Conservation (phyloP, 2,888 invertebrate genomes). For the Cheilosia grossa region DNA sequence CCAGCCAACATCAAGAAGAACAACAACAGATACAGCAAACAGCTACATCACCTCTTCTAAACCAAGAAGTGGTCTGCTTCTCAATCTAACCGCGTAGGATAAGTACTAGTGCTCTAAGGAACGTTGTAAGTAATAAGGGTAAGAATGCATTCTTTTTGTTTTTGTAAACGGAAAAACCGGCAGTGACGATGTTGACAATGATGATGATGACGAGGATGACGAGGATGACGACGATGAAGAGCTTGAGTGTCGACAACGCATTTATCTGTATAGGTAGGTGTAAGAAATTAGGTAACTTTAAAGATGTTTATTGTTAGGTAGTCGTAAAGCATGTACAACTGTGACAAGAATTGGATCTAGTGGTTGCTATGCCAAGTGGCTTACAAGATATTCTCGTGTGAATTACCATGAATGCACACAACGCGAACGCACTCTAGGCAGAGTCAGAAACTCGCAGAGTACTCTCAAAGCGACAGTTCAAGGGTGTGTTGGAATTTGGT, state of each 20-base stretch:
- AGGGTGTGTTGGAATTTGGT: no score
- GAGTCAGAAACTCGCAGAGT: constrained; percentile 16
- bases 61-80: constrained; percentile 55
- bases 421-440: neutral
- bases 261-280: constrained; percentile 40
- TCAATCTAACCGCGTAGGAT: constrained; percentile 67
- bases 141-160: constrained; percentile 36
- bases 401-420: neutral
- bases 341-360: constrained; percentile 17
- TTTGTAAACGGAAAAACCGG: constrained; percentile 1
- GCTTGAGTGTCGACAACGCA: constrained; percentile 20
- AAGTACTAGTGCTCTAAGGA: constrained; percentile 63
- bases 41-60: constrained; percentile 14
- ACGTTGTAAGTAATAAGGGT: constrained; percentile 56
- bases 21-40: constrained; percentile 11
- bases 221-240: neutral
- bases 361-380: constrained; percentile 14
- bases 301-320: constrained; percentile 45
- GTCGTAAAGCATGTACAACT: constrained; percentile 18
- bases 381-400: neutral
- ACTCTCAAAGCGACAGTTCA: neutral
- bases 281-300: constrained; percentile 40
- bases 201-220: neutral
- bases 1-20: constrained; percentile 4
- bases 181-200: neutral